Conservation (phyloP, 2,113 vertebrate genomes). For the Lota lota region DNA sequence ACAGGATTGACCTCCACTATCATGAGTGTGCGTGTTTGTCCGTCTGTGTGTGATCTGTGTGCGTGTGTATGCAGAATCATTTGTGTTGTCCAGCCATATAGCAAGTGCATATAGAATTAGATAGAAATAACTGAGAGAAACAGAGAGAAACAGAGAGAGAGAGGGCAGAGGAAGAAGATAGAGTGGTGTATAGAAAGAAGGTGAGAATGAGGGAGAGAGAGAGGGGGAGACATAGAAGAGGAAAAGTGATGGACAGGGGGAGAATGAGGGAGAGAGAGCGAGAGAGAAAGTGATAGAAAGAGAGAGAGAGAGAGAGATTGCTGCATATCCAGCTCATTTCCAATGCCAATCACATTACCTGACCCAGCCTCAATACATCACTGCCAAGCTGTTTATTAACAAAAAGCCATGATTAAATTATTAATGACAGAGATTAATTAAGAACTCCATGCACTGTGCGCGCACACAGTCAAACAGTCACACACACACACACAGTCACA, state of each 20-base stretch:
- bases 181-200: not conserved
- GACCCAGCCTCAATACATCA: conserved; percentile 71
- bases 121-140: conserved; percentile 13
- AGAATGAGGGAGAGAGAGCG: conserved; percentile 15
- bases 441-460: conserved; percentile 29
- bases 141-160: conserved; percentile 4
- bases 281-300: conserved; percentile 8
- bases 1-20: conserved; percentile 66
- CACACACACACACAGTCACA: not conserved
- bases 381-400: conserved; percentile 75
- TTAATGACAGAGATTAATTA: conserved; percentile 75
- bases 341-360: conserved; percentile 74
- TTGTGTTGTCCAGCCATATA: conserved; percentile 44
- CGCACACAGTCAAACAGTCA: not conserved
- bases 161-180: too few relatives aligned
- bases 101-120: conserved; percentile 25
- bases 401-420: conserved; percentile 75
- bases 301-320: conserved; percentile 37
- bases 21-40: conserved; percentile 1
- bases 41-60: conserved; percentile 3
- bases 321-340: conserved; percentile 72
- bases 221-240: not conserved
- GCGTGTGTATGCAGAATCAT: conserved; percentile 45
- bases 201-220: too few relatives aligned
- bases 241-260: not conserved